A percentile compares a stretch with the other conserved stretches of the same genome.
phyloP scores from a whole-genome alignment of 2,113 vertebrate species.

The Ramphastos sulfuratus region DNA sequence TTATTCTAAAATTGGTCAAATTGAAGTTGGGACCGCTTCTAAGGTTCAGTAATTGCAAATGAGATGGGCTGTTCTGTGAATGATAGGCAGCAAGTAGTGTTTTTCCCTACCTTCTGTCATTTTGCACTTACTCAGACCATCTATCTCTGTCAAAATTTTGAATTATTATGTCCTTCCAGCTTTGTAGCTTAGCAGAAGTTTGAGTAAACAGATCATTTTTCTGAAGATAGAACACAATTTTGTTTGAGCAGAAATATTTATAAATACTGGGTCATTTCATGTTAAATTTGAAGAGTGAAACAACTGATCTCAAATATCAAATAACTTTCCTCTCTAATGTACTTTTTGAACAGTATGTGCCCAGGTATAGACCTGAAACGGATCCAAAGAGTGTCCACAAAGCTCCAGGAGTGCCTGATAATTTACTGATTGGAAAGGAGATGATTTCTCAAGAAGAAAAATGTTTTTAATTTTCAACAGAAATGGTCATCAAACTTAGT shows the following conservation, averaged over 20 bases:
- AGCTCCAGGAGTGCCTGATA: neutral
- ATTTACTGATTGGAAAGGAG: neutral
- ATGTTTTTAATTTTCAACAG: neutral
- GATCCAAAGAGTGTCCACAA: neutral
- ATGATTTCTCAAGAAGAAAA: neutral
- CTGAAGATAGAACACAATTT: neutral
- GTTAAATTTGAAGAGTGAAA: neutral
- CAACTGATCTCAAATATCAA: neutral
- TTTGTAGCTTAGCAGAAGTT: neutral
- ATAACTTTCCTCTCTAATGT: neutral
- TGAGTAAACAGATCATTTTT: neutral
- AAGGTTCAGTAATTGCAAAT: neutral
- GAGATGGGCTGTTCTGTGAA: neutral
- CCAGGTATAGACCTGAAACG: neutral
- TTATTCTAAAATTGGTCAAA: constrained; percentile 5
- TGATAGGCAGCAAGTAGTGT: neutral
- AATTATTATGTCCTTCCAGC: neutral
- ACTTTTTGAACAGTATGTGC: neutral
- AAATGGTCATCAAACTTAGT: neutral
- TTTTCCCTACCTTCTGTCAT: neutral
- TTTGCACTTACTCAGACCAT: neutral
- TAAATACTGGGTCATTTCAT: neutral
- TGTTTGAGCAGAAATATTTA: neutral
- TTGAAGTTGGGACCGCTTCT: neutral
- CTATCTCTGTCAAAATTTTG: neutral